These are phyloP conservation scores for Genyomyrus donnyi DNA, from an alignment of 2,113 vertebrate species.

Conservation along the genomic window DNA sequence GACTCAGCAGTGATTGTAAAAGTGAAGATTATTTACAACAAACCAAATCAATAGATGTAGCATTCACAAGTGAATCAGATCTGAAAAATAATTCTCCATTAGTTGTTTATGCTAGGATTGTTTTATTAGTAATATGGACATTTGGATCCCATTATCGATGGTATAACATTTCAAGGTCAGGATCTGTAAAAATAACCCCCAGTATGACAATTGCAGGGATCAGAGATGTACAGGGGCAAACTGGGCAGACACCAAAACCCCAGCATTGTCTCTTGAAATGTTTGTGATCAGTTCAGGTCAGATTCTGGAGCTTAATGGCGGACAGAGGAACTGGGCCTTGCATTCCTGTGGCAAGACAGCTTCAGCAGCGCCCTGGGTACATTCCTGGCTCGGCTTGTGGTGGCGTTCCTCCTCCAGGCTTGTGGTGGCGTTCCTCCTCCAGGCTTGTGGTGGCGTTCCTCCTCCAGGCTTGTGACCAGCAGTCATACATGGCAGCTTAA, in stretches of 20 bases:
- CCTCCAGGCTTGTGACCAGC: slow-evolving; percentile 26
- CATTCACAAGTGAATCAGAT: not conserved
- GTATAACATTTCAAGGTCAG: not conserved
- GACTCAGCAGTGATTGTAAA: not conserved
- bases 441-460: no score
- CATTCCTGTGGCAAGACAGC: not conserved
- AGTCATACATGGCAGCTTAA: slow-evolving; percentile 26
- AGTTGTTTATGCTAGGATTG: not conserved
- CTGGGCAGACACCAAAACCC: not conserved
- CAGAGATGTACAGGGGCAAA: not conserved
- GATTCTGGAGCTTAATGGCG: not conserved
- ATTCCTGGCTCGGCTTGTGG: not conserved
- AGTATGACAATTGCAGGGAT: not conserved
- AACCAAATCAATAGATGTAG: not conserved
- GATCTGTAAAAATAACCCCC: not conserved
- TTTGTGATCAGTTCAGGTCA: not conserved
- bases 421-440: no score
- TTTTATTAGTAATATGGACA: not conserved
- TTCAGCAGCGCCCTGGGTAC: not conserved
- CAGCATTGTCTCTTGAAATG: not conserved
- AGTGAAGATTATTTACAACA: not conserved
- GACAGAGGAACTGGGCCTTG: not conserved
- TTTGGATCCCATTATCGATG: not conserved
- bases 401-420: not conserved
- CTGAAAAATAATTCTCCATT: not conserved